These are phyloP conservation scores for Anarhynchus alexandrinus DNA, from an alignment of 2,113 vertebrate genomes.

Conservation along the genomic window DNA sequence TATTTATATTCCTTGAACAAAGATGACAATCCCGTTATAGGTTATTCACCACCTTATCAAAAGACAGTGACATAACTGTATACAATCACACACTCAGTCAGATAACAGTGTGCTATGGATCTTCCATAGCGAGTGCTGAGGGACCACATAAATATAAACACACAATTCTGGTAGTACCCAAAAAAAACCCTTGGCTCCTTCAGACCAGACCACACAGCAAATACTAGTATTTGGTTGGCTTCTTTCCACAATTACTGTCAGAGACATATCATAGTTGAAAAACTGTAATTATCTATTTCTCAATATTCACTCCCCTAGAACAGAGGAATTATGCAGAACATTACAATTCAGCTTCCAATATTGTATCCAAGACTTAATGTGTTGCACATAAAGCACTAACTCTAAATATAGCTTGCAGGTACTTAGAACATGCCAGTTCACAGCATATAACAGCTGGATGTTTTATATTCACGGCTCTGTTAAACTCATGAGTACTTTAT, in stretches of 20 bases:
- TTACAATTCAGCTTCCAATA: not conserved
- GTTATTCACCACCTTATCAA: not conserved
- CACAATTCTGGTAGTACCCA: not conserved
- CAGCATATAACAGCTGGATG: not conserved
- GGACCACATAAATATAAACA: not conserved
- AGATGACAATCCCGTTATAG: not conserved
- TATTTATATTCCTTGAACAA: not conserved
- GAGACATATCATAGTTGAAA: not conserved
- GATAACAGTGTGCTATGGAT: not conserved
- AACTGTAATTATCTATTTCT: not conserved
- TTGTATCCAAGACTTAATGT: not conserved
- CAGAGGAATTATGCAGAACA: not conserved
- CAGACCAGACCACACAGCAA: not conserved
- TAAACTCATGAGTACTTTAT: not conserved
- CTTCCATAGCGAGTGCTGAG: not conserved
- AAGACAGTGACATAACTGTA: not conserved
- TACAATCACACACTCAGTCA: not conserved
- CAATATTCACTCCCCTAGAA: not conserved
- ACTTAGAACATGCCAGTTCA: not conserved
- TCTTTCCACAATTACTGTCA: not conserved
- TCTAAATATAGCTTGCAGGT: not conserved
- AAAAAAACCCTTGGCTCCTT: not conserved
- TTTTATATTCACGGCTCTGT: not conserved
- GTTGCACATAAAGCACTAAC: not conserved
- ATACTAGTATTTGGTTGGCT: not conserved